Evolutionary conservation across 2,113 vertebrate species (phyloP).

Genomic region (Macrotis lagotis): DNA sequence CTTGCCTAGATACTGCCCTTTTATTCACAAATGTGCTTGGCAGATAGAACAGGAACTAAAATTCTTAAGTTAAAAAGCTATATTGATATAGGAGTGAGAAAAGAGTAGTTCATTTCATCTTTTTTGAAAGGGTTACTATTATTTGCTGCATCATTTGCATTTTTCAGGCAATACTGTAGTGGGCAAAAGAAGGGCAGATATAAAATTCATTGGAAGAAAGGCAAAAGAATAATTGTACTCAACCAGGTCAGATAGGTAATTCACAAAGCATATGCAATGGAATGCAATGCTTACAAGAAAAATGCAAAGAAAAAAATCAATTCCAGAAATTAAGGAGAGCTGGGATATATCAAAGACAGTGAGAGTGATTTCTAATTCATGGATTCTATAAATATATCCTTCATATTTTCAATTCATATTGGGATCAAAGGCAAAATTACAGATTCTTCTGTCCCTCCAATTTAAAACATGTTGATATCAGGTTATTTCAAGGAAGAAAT

Average conservation of each 20-base stretch:
- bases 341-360: background rate
- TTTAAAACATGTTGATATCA: background rate
- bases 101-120: background rate
- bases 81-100: background rate
- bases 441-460: background rate
- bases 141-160: background rate
- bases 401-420: background rate
- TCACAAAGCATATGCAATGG: background rate
- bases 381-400: too few species aligned
- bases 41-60: background rate
- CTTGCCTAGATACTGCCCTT: background rate
- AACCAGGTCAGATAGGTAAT: background rate
- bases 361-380: too few species aligned
- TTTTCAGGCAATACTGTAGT: background rate
- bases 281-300: background rate
- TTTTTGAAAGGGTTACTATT: background rate
- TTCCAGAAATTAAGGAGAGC: background rate
- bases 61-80: background rate
- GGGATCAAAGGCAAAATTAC: background rate
- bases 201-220: background rate
- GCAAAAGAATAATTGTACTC: background rate
- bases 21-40: background rate
- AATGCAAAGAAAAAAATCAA: background rate
- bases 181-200: background rate
- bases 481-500: background rate